Evolutionary conservation across 1,140 invertebrate genomes (phyloP), one percentile per base, ranked within the genome.

Genomic region (Lasioglossum baleicum): DNA sequence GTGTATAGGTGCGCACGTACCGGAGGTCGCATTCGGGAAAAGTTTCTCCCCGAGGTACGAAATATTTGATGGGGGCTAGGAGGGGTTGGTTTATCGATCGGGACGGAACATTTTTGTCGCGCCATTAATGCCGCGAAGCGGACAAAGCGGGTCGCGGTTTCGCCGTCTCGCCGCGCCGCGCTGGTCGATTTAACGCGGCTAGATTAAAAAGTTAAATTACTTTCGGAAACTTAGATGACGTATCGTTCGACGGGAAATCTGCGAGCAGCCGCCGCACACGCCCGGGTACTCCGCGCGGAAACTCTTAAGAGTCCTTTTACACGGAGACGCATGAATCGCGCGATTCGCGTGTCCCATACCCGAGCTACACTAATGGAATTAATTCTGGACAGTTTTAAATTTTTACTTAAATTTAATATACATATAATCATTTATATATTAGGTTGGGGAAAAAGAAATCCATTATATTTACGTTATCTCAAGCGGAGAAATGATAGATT

Each of bases 181-280:
- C 42, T 51, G 69, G n/a, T 78, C 76, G 77, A 80, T 74, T 80
- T 80, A 67, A 75, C 77, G 71, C 65, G 71, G 71, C 42, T 61
- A 31, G 71, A 74, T 80, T 80, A 80, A 80, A 80, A 73, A 80
- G 71, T 80, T 80, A 75, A 64, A 80, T 80, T 67, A 80, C 20
- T 74, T 80, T n/a, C 11, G 11, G 26, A n/a, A 74, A 74, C 53
- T 75, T 60, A 20, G 40, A 58, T 58, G 51, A 80, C 48, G 69
- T 48, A 63, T 35, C 60, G 26, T 15, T 15, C 11, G 31, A 4
- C 7, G 20, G 48, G 22, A 80, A 48, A 40, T 80, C 10, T 31
- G 26, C 13, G n/a, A n/a, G 8, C 8, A 26, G 31, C 15, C 15
- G 31, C 15, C 15, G 15, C 2, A n/a, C 1, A 7, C 3, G 26